Evolutionary conservation across 2,797 vertebrate species (phyloP), one percentile per base, ranked within the genome.

Genomic region (Apogon hyalosoma): DNA sequence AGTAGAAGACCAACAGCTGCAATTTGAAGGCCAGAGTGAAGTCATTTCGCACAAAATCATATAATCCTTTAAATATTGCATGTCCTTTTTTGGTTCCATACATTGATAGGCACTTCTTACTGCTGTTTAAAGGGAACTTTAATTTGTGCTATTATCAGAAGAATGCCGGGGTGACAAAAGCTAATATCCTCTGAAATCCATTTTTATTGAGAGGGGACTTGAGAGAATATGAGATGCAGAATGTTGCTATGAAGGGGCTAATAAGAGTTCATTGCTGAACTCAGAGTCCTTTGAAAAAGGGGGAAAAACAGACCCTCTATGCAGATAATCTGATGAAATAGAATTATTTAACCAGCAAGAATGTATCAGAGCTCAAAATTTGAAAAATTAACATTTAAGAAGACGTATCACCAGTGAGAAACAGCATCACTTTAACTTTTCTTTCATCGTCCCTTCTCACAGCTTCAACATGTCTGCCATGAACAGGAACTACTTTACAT

Each of bases 301-400:
- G 21, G 33, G 9, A 10, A 36, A 77, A 48, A 28, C 33, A 62
- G 60, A 76, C 49, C 61, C 51, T 82, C 74, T 67, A 43, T 83
- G 86, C 64, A 66, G 77, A 71, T 75, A 54, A 54, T 24, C 52
- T 67, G 80, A 90, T 88, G 81, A 91, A 90, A 88, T 75, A 56
- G 84, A 88, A 90, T 90, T 80, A 90, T 92, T 89, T 77, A 88
- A 87, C 69, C 45, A 64, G 63, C 60, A 16, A 69, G 50, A 87
- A 75, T 54, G 66, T 33, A 78, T 64, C 53, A 69, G 63, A 7
- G 51, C 58, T 76, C 60, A 64, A 54, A 74, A 81, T 61, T 69
- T 50, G 45, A 76, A 64, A 84, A 77, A 66, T n/a, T 19, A 63
- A 69, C 77, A 86, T 86, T 85, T 82, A 84, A 57, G 45, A 52